phyloP scores from a whole-genome alignment of 1,140 invertebrate species.

The Zaprionus ornatus region DNA sequence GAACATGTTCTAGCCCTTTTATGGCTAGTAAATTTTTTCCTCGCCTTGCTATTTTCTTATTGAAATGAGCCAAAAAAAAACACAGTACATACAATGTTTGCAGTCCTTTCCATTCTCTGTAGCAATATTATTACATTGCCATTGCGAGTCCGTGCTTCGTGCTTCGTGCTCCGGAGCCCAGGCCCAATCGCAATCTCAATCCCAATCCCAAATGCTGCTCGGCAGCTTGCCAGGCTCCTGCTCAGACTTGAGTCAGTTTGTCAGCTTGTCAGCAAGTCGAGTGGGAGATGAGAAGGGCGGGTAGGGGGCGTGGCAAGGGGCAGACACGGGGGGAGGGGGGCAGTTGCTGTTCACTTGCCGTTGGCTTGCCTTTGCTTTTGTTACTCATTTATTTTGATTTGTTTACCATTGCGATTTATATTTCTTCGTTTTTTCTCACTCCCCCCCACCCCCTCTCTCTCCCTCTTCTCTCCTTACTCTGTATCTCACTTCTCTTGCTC shows the following conservation, averaged over 20 bases:
- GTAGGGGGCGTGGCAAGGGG: too few relatives aligned
- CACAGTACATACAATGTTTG: conserved; percentile 65
- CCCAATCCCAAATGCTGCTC: conserved; percentile 47
- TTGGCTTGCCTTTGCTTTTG: conserved; percentile 58
- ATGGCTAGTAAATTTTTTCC: conserved; percentile 66
- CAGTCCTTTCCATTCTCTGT: conserved; percentile 12
- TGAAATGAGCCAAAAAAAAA: conserved; percentile 77
- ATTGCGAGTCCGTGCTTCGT: conserved; percentile 7
- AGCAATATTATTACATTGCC: conserved; percentile 48
- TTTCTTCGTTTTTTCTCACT: conserved; percentile 60
- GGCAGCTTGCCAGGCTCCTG: conserved; percentile 46
- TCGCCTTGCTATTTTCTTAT: conserved; percentile 64
- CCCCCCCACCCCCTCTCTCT: not conserved
- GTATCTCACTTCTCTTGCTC: conserved; percentile 8
- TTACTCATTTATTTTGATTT: conserved; percentile 83
- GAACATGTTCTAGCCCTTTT: conserved; percentile 57
- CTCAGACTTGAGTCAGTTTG: conserved; percentile 38
- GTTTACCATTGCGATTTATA: conserved; percentile 82
- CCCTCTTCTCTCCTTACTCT: not conserved
- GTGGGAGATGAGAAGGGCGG: not conserved
- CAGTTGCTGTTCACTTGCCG: conserved; percentile 32
- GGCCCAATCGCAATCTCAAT: conserved; percentile 30
- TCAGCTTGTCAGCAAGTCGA: conserved; percentile 69
- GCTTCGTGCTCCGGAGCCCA: not conserved
- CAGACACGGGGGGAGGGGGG: not conserved